A percentile compares a stretch with the other conserved stretches of the same genome.
Evolutionary conservation across 2,113 vertebrate species (phyloP).

Genomic region (Balaeniceps rex): DNA sequence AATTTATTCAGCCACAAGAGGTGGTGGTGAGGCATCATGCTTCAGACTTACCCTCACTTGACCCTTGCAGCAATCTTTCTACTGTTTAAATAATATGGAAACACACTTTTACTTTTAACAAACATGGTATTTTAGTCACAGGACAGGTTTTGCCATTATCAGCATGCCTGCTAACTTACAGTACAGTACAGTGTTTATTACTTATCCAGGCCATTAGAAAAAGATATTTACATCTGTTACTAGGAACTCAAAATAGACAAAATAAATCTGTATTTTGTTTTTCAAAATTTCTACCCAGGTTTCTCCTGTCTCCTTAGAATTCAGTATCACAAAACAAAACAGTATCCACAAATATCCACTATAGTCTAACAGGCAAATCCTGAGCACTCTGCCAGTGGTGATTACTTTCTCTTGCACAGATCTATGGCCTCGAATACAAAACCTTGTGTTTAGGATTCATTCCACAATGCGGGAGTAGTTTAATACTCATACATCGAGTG

Average conservation of each 20-base stretch:
- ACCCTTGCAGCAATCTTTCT: background rate
- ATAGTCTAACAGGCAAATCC: background rate
- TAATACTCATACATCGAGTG: background rate
- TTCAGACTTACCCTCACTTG: background rate
- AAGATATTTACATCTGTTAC: background rate
- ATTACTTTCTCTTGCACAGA: background rate
- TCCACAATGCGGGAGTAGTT: background rate
- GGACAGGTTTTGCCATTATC: background rate
- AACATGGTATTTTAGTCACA: background rate
- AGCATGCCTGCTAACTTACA: background rate
- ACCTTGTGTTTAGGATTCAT: background rate
- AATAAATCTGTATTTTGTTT: background rate
- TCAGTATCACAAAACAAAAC: background rate
- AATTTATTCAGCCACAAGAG: background rate
- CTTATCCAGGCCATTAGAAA: background rate
- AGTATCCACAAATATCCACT: background rate
- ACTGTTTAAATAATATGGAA: background rate
- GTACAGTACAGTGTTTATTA: background rate
- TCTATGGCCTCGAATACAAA: background rate
- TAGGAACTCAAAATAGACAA: background rate
- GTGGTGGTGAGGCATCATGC: background rate
- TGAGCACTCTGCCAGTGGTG: background rate
- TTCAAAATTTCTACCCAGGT: background rate
- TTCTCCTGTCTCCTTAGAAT: background rate
- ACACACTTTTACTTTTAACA: background rate